Conservation (phyloP, 1,140 invertebrate genomes). For the Wasmannia auropunctata region DNA sequence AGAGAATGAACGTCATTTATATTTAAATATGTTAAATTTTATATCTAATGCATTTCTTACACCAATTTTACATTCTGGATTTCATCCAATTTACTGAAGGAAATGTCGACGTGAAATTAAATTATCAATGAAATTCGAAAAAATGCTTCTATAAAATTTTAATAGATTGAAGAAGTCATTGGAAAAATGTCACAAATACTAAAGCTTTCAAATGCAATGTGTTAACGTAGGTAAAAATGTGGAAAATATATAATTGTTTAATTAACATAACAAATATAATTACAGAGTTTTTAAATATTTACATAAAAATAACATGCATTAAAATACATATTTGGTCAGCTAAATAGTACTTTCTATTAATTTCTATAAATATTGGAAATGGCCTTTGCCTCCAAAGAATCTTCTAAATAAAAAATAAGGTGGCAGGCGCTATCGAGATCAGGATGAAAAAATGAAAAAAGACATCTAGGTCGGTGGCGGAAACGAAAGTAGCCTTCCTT, state of each 20-base stretch:
- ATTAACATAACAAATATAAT: not conserved
- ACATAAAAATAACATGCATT: not conserved
- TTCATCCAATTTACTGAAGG: not conserved
- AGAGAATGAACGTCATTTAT: not conserved
- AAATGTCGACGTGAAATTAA: not conserved
- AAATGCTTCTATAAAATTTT: not conserved
- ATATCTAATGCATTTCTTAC: not conserved
- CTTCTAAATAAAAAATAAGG: not conserved
- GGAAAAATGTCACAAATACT: not conserved
- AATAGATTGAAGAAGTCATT: not conserved
- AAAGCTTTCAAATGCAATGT: not conserved
- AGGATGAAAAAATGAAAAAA: slow-evolving; percentile 19
- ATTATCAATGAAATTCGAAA: not conserved
- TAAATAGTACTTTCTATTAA: not conserved
- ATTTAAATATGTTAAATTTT: not conserved
- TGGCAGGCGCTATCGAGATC: not conserved
- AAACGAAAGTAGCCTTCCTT: slow-evolving; percentile 1
- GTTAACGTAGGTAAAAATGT: not conserved
- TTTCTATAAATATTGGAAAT: not conserved
- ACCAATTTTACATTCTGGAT: not conserved
- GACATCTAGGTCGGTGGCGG: not conserved
- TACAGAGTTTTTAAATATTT: not conserved
- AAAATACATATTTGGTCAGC: not conserved
- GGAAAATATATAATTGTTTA: not conserved
- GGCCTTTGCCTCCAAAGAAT: not conserved